Evolutionary conservation across 2,113 vertebrate species (phyloP).

Genomic region (Sula dactylatra): DNA sequence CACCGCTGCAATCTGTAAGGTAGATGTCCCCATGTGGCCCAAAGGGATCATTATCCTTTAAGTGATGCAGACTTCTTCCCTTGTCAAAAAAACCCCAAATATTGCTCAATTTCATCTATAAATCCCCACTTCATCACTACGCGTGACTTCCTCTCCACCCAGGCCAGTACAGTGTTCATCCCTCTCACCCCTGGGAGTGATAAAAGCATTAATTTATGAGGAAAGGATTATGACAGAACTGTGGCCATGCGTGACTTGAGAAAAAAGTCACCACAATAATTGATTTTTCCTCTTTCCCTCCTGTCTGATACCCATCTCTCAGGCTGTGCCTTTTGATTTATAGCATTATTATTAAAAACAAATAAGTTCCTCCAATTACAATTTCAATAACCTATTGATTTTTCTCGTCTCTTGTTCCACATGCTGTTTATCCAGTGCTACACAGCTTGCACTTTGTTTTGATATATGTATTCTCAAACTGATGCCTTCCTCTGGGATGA

Average conservation of each 20-base stretch:
- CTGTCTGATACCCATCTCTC: background rate
- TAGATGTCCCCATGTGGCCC: background rate
- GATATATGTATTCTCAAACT: background rate
- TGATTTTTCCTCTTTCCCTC: background rate
- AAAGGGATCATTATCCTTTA: background rate
- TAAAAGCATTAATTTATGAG: conserved; percentile 12
- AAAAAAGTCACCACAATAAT: background rate
- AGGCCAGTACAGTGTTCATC: background rate
- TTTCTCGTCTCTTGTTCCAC: background rate
- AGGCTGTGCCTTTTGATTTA: background rate
- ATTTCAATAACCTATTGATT: conserved; percentile 49
- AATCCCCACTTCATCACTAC: background rate
- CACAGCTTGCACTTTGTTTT: background rate
- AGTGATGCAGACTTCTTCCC: background rate
- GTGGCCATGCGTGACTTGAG: background rate
- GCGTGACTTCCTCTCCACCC: background rate
- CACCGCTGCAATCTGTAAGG: background rate
- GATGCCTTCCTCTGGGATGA: background rate
- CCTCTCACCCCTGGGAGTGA: background rate
- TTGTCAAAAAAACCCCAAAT: background rate
- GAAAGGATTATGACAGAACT: background rate
- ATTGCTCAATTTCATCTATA: background rate
- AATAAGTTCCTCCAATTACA: conserved; percentile 36
- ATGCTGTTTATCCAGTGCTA: background rate
- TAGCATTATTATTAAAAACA: conserved; percentile 22